These are phyloP conservation scores for Ooceraea biroi DNA, from an alignment of 1,140 invertebrate species.

Conservation along the genomic window DNA sequence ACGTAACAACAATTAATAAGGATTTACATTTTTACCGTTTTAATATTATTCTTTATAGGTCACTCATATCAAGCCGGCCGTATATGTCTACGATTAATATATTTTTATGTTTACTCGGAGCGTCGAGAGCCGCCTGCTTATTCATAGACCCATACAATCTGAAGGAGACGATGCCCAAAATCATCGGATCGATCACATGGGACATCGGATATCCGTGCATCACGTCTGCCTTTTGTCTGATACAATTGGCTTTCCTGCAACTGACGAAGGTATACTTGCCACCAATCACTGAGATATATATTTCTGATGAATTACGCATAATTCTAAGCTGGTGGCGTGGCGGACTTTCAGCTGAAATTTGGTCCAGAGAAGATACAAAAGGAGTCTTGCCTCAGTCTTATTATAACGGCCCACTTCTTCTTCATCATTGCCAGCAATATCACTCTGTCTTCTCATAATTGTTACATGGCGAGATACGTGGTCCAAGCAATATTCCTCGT, in stretches of 20 bases:
- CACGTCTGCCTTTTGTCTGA: constrained; percentile 88
- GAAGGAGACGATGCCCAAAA: constrained; percentile 87
- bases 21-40: constrained; percentile 42
- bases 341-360: constrained; percentile 85
- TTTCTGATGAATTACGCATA: not conserved
- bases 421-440: constrained; percentile 87
- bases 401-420: constrained; percentile 88
- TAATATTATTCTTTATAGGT: constrained; percentile 81
- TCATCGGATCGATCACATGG: constrained; percentile 87
- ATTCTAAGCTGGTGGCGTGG: not conserved
- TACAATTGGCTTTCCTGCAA: constrained; percentile 88
- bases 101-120: constrained; percentile 88
- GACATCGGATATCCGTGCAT: constrained; percentile 89
- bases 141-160: constrained; percentile 89
- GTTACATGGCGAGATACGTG: constrained; percentile 86
- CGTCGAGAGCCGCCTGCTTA: constrained; percentile 86
- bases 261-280: constrained; percentile 86
- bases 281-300: not conserved
- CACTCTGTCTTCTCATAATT: constrained; percentile 85
- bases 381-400: constrained; percentile 87
- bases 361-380: constrained; percentile 86
- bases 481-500: constrained; percentile 88
- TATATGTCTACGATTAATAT: constrained; percentile 89
- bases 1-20: not conserved
- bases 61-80: constrained; percentile 87